Base-by-base conservation (phyloP, 2,888 invertebrate species). In the Apotomis turbidana region DNA sequence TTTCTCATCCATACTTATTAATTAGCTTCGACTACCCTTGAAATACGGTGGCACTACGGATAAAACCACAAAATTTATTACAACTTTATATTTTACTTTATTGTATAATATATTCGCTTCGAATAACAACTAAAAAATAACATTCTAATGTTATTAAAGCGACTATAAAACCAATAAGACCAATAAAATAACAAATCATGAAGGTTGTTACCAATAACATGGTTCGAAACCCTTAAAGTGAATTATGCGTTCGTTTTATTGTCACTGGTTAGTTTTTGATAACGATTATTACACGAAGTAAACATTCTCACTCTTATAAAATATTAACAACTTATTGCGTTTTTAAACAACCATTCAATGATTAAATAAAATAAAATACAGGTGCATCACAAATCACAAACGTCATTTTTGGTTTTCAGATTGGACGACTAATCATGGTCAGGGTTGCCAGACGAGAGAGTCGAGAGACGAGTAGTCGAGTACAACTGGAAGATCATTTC, bases 1-100 rank as follows among this genome's bases (percentile, higher is more conserved):
- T 84, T 96, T 95, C 82, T 97, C 97, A 86, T 97, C 97, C 97
- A 97, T 97, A 78, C 78, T 91, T 68, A 73, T 71, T 52, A 60
- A 67, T 74, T 76, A 72, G 67, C 78, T 78, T 78, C 70, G 77
- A 75, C 77, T 78, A 72, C 68, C 72, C 72, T 68, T 68, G 72
- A 68, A 59, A 75, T 80, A 78, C 75, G 74, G 63, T 72, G 62
- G 63, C 63, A 68, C 72, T 79, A 76, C 67, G 74, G 80, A 73
- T 78, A 81, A 85, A 85, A 80, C 60, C 75, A 77, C 79, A 79
- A 77, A 79, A 73, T 74, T 73, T 62, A 70, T 13, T 63, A 72
- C 68, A 69, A 70, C 52, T 63, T 13, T 63, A 72, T 67, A 69
- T 68, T 52, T 68, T 63, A 15, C 51, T 44, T 52, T 52, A 36